Evolutionary conservation across 2,888 invertebrate species (phyloP), one percentile per base, ranked within the genome.

Genomic region (Drosophila longiperda): DNA sequence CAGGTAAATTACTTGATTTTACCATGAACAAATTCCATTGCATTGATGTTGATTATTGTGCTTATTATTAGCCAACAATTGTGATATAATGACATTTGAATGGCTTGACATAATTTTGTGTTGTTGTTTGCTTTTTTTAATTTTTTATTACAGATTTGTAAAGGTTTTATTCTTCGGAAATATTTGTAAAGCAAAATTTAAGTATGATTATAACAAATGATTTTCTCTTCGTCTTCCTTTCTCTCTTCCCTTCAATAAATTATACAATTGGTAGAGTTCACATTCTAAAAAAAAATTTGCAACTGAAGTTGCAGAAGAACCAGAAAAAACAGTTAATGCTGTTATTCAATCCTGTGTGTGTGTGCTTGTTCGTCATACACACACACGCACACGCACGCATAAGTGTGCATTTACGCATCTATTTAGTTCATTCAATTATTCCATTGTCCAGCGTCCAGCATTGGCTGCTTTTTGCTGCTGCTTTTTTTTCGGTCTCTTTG

Each of bases 341-440:
- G 17, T 38, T 23, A 32, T 45, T 45, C 8, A 45, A 45, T 45
- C 45, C 8, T 23, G 12, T 23, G 45, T 23, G 45, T 45, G 45
- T 45, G 45, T 45, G 45, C 15, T 45, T 23, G 15, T 45, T 15
- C 7, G 23, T 23, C 23, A 52, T n/a, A 52, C 29, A 50, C 17
- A n/a, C 7, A 7, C 12, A 20, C 32, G 20, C 52, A 32, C 6
- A 52, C 9, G 29, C 26, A 7, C 23, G 33, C 45, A n/a, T 33
- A 26, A 3, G 23, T 40, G 58, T 32, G 26, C n/a, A 61, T 34
- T 32, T 40, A 38, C 58, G 50, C 33, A 54, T 75, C 64, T 45
- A 70, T 69, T 57, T 61, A 61, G 68, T 73, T 66, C 67, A 71
- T 60, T 72, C 67, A 72, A 50, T 76, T 62, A 58, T 66, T 60